Conservation (phyloP, 1,140 invertebrate species). For the Zaprionus taronus region DNA sequence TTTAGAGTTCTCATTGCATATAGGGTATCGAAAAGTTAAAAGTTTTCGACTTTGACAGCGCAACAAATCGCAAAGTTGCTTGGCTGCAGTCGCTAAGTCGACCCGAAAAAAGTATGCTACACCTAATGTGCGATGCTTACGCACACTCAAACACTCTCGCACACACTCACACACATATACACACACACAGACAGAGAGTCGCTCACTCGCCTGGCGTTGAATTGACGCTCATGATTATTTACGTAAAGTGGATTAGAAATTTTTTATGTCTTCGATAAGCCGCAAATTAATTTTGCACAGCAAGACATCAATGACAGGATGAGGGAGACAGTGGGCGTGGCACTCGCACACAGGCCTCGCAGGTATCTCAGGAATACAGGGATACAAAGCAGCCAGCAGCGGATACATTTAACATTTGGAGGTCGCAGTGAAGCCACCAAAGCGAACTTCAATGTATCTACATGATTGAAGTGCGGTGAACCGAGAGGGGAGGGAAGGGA, state of each 20-base stretch:
- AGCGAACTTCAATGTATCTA: conserved; percentile 28
- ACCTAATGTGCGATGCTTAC: conserved; percentile 16
- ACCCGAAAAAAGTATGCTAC: conserved; percentile 28
- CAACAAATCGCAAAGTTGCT: conserved; percentile 23
- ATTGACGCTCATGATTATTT: conserved; percentile 55
- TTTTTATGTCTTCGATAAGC: conserved; percentile 54
- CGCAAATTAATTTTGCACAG: conserved; percentile 52
- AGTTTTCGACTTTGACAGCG: conserved; percentile 11
- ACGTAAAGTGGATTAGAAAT: conserved; percentile 51
- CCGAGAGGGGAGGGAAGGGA: neutral
- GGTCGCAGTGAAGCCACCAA: conserved; percentile 33
- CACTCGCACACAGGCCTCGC: neutral
- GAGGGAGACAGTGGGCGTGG: conserved; percentile 1
- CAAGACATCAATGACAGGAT: conserved; percentile 23
- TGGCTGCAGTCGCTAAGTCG: neutral
- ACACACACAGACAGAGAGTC: neutral
- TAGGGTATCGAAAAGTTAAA: neutral
- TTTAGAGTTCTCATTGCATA: neutral
- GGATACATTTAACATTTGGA: conserved; percentile 23
- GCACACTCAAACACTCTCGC: neutral
- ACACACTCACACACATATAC: neutral
- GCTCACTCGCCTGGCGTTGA: conserved; percentile 20
- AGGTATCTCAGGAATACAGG: neutral
- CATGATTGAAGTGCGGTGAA: neutral
- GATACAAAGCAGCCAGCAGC: neutral